Percentiles rank a stretch among this genome's conserved stretches.
phyloP scores from a whole-genome alignment of 2,113 vertebrate species.

The Macrotis lagotis region DNA sequence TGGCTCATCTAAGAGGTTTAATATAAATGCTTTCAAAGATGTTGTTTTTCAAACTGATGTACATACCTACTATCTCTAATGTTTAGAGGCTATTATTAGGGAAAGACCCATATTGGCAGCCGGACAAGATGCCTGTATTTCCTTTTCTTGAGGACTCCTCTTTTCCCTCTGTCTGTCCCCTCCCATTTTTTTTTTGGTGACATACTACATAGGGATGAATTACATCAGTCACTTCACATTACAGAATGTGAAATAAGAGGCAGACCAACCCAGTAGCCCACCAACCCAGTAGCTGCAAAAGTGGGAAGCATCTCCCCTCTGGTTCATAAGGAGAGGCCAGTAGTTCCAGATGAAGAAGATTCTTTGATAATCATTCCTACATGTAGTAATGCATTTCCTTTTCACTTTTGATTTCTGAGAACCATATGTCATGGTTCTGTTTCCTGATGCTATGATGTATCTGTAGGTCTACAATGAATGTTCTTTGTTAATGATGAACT shows the following conservation, averaged over 20 bases:
- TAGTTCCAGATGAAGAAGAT: background rate
- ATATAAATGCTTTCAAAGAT: constrained; percentile 58
- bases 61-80: constrained; percentile 42
- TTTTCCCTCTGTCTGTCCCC: background rate
- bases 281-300: constrained; percentile 39
- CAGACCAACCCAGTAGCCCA: background rate
- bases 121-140: constrained; percentile 45
- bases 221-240: constrained; percentile 51
- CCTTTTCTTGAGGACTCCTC: constrained; percentile 47
- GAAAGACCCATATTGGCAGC: constrained; percentile 43
- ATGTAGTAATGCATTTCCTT: constrained; percentile 2
- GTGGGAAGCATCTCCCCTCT: constrained; percentile 52
- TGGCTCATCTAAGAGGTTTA: constrained; percentile 50
- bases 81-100: constrained; percentile 45
- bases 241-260: constrained; percentile 40
- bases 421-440: background rate
- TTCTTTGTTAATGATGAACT: background rate
- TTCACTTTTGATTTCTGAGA: background rate
- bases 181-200: constrained; percentile 38
- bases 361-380: constrained; percentile 33
- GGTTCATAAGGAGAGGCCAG: constrained; percentile 58
- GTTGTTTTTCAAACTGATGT: constrained; percentile 68
- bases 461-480: background rate
- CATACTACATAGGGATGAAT: constrained; percentile 32
- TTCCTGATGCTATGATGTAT: constrained; percentile 1